Evolutionary conservation across 2,113 vertebrate species (phyloP), one percentile per base, ranked within the genome.

Genomic region (Rana temporaria): DNA sequence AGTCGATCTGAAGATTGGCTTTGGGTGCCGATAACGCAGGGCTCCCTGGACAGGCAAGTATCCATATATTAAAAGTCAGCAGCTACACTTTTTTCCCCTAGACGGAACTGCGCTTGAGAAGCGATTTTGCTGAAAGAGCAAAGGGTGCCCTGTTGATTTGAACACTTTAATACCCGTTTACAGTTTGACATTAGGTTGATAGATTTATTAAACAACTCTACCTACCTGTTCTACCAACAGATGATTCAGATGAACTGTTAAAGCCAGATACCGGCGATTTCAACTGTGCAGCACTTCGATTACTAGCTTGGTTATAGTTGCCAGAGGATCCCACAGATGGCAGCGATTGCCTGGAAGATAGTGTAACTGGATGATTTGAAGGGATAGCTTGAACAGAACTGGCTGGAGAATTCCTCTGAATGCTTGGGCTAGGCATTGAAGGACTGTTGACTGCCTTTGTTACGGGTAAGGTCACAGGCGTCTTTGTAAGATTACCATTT

Each of bases 281-380:
- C 90, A 94, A 91, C 85, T 93, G 93, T 78, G 93, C 62, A 12
- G 91, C 65, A 0, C 85, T 74, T 79, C 93, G 90, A 86, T 26
- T 91, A 85, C 20, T 86, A 32, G 92, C 65, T 4, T 90, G 78
- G 80, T 81, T 94, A 86, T 92, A 88, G 34, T 93, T 88, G 87
- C 92, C 92, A 78, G 93, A 86, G 60, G 93, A 87, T 85, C 84
- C 91, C 79, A 93, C 90, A 79, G 92, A 73, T 62, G 92, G 91
- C 84, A 94, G 88, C 81, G 93, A 87, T 88, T 92, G 93, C 91
- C 93, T 93, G 74, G 93, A 85, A 77, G 92, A 85, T 85, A 93
- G 92, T 16, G 90, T 86, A 87, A 92, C 90, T 86, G 93, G 86
- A 81, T 92, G 93, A 69, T 92, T 87, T 67, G 92, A 67, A 34